Evolutionary conservation across 2,888 invertebrate species (phyloP).

Genomic region (Melinaea marsaeus): DNA sequence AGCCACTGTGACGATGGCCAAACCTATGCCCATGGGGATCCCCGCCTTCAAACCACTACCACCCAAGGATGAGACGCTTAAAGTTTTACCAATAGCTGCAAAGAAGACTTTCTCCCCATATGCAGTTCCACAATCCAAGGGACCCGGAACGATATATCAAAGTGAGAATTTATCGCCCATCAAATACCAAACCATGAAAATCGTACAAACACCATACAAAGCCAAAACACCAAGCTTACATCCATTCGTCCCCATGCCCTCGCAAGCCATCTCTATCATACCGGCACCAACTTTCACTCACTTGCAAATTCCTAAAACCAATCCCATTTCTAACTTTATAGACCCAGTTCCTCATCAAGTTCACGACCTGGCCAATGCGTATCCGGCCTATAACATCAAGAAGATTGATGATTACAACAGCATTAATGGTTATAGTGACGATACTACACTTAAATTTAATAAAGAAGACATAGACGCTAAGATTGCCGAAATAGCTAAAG

Average conservation of each 20-base stretch:
- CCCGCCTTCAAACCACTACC: slow-evolving; percentile 90
- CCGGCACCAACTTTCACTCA: slow-evolving; percentile 49
- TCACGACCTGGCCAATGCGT: slow-evolving; percentile 57
- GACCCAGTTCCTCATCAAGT: slow-evolving; percentile 71
- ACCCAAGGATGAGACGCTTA: slow-evolving; percentile 77
- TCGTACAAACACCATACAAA: slow-evolving; percentile 57
- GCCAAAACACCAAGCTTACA: slow-evolving; percentile 66
- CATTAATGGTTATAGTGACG: slow-evolving; percentile 70
- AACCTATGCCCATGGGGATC: slow-evolving; percentile 79
- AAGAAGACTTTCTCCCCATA: slow-evolving; percentile 59
- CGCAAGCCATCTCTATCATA: slow-evolving; percentile 60
- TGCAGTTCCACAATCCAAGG: slow-evolving; percentile 59
- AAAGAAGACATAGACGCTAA: slow-evolving; percentile 70
- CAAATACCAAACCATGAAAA: slow-evolving; percentile 56
- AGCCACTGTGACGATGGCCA: slow-evolving; percentile 68
- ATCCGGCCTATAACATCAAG: slow-evolving; percentile 63
- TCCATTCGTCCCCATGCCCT: slow-evolving; percentile 72
- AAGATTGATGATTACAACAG: slow-evolving; percentile 71
- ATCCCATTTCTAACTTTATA: slow-evolving; percentile 73
- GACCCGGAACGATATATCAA: slow-evolving; percentile 61
- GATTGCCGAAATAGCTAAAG: slow-evolving; percentile 78
- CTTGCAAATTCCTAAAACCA: slow-evolving; percentile 47
- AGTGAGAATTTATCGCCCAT: slow-evolving; percentile 67
- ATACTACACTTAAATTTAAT: slow-evolving; percentile 59
- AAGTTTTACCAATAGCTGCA: slow-evolving; percentile 69